These are phyloP conservation scores for Drosophila teissieri DNA, from an alignment of 1,140 invertebrate species.

Conservation along the genomic window DNA sequence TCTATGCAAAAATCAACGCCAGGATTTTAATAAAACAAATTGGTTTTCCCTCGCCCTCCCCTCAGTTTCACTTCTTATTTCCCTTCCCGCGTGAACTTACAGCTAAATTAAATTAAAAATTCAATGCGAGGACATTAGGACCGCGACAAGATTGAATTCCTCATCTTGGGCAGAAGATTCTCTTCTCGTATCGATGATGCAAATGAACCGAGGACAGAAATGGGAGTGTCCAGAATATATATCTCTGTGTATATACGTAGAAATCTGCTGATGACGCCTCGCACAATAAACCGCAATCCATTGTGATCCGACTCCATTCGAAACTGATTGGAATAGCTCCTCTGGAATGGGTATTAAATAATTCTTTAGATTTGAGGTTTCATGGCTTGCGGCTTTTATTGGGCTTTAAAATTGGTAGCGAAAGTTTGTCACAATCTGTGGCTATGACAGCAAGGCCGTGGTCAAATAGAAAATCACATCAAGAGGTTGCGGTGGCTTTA, in stretches of 20 bases:
- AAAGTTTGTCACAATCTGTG: not conserved
- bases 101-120: conserved; percentile 56
- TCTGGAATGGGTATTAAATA: not conserved
- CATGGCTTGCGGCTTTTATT: conserved; percentile 10
- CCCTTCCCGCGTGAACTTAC: conserved; percentile 14
- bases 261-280: conserved; percentile 18
- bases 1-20: conserved; percentile 49
- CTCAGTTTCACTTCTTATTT: not conserved
- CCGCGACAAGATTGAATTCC: conserved; percentile 34
- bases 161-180: conserved; percentile 7
- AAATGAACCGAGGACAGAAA: conserved; percentile 12
- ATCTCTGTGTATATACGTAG: not conserved
- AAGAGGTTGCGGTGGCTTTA: not conserved
- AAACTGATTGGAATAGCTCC: not conserved
- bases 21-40: conserved; percentile 54
- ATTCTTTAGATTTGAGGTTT: not conserved
- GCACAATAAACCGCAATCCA: conserved; percentile 21
- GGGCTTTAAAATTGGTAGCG: not conserved
- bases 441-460: not conserved
- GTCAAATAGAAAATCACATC: not conserved
- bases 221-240: not conserved
- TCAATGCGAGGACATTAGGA: conserved; percentile 38
- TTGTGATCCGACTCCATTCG: conserved; percentile 7
- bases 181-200: conserved; percentile 26
- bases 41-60: conserved; percentile 24